Base-by-base conservation (phyloP, 2,113 vertebrate species). In the Podiceps cristatus region DNA sequence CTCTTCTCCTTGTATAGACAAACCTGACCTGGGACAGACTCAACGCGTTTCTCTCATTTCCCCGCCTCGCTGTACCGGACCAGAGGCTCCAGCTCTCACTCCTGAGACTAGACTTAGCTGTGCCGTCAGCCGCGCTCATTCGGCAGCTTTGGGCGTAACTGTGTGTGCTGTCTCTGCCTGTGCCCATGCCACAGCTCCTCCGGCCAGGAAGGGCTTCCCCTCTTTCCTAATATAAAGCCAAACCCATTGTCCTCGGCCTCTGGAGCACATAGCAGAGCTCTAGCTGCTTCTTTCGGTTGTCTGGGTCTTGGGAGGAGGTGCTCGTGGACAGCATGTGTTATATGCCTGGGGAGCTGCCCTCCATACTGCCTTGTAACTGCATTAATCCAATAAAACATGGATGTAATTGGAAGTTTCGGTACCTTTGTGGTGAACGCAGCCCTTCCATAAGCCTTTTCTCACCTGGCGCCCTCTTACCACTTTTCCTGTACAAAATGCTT, bases 351-450 rank as follows among this genome's bases (percentile, higher is more conserved):
- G 71, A 83, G 25, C 9, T 90, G 69, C 47, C 76, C 78, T 88
- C 73, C 47, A 22, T 90, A 40, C 42, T 64, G 60, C 69, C 35
- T 69, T 95, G 88, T 93, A 80, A 73, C 19, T 37, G 49, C 53
- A 55, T 94, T 59, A 93, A 85, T 60, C 45, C 76, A 98, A 97
- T 97, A 96, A 97, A 97, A 79, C 23, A 81, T 4, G 2, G 50
- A 40, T 93, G 42, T 81, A 53, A 84, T 2, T 69, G 45, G 52
- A 93, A 64, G 44, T 27, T 75, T 40, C 50, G 60, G 69, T 88
- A 23, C 44, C 49, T 90, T 69, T 63, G 59, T 91, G 67, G 35
- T 78, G 28, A 77, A 37, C 1, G 3, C 19, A 55, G 18, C 37
- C 58, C 53, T 52, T 80, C 68, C 27, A 40, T 47, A 77, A 88